Conservation (phyloP, 1,140 invertebrate species). For the Cherax quadricarinatus region DNA sequence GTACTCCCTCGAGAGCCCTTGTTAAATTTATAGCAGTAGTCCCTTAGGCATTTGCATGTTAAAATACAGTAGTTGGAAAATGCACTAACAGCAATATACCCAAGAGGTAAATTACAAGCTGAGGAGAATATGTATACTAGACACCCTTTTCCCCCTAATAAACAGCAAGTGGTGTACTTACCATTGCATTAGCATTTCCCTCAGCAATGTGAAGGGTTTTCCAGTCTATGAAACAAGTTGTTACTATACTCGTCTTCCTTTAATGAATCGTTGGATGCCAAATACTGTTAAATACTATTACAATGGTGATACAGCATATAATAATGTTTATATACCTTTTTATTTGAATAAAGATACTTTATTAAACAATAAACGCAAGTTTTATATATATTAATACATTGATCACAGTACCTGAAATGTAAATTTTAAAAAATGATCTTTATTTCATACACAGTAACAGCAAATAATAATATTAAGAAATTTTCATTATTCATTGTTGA, state of each 20-base stretch:
- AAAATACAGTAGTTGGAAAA: not conserved
- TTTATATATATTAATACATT: not conserved
- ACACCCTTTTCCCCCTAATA: not conserved
- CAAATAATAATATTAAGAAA: not conserved
- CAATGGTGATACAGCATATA: not conserved
- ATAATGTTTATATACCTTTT: not conserved
- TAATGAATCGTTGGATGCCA: constrained; percentile 4
- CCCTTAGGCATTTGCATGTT: not conserved
- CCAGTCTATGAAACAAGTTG: not conserved
- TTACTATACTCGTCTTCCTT: not conserved
- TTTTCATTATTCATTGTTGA: not conserved
- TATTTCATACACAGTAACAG: not conserved
- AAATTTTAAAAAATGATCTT: not conserved
- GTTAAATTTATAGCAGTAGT: not conserved
- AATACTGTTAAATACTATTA: constrained; percentile 6
- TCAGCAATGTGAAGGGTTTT: not conserved
- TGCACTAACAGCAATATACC: not conserved
- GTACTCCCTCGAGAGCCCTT: not conserved
- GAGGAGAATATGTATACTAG: not conserved
- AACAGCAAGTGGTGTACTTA: not conserved
- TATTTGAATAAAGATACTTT: not conserved
- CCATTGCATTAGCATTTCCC: not conserved
- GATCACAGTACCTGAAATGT: not conserved
- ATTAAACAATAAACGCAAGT: not conserved
- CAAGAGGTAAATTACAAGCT: not conserved